These are phyloP conservation scores for Tyria jacobaeae DNA, from an alignment of 2,888 invertebrate species.

Conservation along the genomic window DNA sequence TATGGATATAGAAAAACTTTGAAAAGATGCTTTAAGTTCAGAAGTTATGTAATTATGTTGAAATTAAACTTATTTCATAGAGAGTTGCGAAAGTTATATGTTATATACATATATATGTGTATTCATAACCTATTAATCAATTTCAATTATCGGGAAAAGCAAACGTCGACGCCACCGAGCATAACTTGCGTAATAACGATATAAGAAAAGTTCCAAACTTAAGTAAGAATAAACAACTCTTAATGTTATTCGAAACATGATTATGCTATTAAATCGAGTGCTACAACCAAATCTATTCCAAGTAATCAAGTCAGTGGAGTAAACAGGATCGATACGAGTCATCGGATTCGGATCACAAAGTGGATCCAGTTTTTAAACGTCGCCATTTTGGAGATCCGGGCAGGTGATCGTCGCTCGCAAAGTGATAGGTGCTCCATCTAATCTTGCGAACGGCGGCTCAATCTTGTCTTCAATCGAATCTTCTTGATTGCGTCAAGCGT, in stretches of 20 bases:
- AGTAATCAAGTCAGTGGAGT: constrained; percentile 53
- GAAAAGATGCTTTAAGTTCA: not conserved
- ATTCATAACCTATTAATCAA: constrained; percentile 39
- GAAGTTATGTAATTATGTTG: not conserved
- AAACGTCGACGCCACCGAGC: constrained; percentile 30
- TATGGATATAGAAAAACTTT: too few relatives aligned
- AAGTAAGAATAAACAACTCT: constrained; percentile 44
- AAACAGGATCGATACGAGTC: constrained; percentile 58
- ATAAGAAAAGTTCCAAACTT: constrained; percentile 44
- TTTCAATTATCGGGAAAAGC: constrained; percentile 47
- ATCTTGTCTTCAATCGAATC: constrained; percentile 69
- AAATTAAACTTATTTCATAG: not conserved
- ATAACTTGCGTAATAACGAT: constrained; percentile 45
- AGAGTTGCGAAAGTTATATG: constrained; percentile 11
- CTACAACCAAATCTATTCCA: constrained; percentile 40
- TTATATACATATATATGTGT: too few relatives aligned
- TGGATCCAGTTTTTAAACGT: constrained; percentile 55
- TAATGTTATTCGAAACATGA: constrained; percentile 49
- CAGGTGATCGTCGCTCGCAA: constrained; percentile 59
- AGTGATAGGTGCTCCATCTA: constrained; percentile 65
- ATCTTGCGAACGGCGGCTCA: constrained; percentile 61
- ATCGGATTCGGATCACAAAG: constrained; percentile 58
- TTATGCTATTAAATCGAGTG: constrained; percentile 50
- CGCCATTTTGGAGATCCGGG: constrained; percentile 54
- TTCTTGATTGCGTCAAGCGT: constrained; percentile 64